Evolutionary conservation across 2,113 vertebrate genomes (phyloP).

Genomic region (Thamnophis sirtalis): DNA sequence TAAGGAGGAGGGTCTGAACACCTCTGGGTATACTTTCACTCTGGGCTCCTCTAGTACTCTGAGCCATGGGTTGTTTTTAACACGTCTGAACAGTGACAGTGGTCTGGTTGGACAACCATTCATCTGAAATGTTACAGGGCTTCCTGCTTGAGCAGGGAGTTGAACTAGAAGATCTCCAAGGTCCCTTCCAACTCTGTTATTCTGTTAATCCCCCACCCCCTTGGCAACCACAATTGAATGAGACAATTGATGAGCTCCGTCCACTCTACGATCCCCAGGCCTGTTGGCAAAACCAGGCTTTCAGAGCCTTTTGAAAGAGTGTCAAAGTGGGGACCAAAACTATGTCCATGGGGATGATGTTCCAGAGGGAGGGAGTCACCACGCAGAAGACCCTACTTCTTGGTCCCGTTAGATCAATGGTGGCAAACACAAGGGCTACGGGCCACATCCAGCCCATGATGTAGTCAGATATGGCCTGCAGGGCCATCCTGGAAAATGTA

Average conservation of each 20-base stretch:
- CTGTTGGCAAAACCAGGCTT: background rate
- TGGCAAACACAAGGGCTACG: too few species aligned
- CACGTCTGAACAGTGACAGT: background rate
- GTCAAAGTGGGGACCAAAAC: background rate
- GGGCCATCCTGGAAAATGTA: too few species aligned
- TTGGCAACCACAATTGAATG: background rate
- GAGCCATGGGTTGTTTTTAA: background rate
- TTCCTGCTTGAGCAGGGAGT: too few species aligned
- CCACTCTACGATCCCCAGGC: background rate
- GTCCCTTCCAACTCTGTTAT: background rate
- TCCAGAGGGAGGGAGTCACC: background rate
- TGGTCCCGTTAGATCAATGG: background rate
- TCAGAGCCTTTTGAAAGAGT: background rate
- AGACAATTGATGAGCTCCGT: background rate
- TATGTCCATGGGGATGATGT: background rate
- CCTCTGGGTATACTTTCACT: too few species aligned
- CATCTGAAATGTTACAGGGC: too few species aligned
- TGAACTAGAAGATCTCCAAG: background rate
- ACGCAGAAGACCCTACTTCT: background rate
- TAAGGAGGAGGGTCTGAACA: too few species aligned
- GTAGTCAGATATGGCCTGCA: too few species aligned
- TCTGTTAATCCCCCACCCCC: too few species aligned
- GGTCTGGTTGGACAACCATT: background rate
- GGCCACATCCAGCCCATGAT: too few species aligned
- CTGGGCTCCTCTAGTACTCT: background rate